phyloP scores from a whole-genome alignment of 2,113 vertebrate genomes.

The Falco punctatus region DNA sequence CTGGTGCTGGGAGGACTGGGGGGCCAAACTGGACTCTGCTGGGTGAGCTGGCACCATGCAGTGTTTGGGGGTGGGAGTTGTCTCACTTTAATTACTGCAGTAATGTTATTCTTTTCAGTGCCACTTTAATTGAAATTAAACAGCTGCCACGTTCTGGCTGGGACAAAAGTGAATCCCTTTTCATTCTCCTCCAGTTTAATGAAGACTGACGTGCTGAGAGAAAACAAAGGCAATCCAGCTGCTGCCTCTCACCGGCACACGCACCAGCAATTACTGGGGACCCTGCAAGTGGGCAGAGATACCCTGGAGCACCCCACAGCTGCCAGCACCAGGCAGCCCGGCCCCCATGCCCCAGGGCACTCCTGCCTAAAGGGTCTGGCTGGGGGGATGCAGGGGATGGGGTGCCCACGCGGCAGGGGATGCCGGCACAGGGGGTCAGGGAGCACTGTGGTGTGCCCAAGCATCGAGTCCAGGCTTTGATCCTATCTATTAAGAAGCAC shows the following conservation, averaged over 20 bases:
- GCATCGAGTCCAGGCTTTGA: not conserved
- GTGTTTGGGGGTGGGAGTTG: not conserved
- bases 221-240: slow-evolving; percentile 52
- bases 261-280: not conserved
- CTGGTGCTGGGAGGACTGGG: not conserved
- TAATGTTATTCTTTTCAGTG: slow-evolving; percentile 64
- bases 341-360: fast-evolving
- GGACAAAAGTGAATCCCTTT: slow-evolving; percentile 66
- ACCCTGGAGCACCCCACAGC: not conserved
- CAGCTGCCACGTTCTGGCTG: slow-evolving; percentile 60
- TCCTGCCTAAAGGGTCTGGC: not conserved
- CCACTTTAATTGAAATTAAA: slow-evolving; percentile 78
- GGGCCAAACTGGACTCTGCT: not conserved
- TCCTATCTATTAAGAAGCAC: not conserved
- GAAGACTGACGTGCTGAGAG: slow-evolving; percentile 58
- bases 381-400: fast-evolving
- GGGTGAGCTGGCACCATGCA: not conserved
- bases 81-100: slow-evolving; percentile 70
- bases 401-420: fast-evolving
- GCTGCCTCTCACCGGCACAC: not conserved
- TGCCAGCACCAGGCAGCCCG: not conserved
- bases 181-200: slow-evolving; percentile 45
- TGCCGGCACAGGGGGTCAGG: fast-evolving
- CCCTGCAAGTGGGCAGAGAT: fast-evolving
- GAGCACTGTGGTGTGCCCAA: fast-evolving